Conservation (phyloP, 2,797 vertebrate genomes). For the Choloepus didactylus region DNA sequence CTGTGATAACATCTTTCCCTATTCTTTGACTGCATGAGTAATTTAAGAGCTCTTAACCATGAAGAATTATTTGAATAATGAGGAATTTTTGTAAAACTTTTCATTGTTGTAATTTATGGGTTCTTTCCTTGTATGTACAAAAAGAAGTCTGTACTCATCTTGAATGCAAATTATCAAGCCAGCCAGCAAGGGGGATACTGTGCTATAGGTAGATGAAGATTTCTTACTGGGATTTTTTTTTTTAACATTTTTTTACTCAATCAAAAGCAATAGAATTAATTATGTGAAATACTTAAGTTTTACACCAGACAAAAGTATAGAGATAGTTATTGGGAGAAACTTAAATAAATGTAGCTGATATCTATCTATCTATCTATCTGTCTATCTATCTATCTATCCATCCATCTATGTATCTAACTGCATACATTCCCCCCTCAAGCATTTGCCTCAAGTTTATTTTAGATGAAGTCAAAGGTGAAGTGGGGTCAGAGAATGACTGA, state of each 20-base stretch:
- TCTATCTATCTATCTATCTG: not conserved
- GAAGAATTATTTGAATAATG: not conserved
- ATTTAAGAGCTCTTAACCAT: not conserved
- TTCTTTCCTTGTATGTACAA: not conserved
- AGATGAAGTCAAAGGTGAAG: not conserved
- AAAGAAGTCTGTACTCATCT: not conserved
- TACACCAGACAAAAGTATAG: not conserved
- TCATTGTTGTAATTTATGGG: not conserved
- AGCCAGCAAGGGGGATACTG: not conserved
- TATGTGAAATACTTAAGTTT: slow-evolving; percentile 38
- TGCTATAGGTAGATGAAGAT: not conserved
- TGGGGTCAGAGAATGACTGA: not conserved
- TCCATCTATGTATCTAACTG: too few relatives aligned
- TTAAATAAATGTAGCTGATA: slow-evolving; percentile 12
- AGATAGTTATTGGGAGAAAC: not conserved
- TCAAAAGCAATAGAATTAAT: slow-evolving; percentile 31
- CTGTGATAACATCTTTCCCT: not conserved
- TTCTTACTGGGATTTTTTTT: not conserved
- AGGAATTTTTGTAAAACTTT: not conserved
- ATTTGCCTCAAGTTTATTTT: slow-evolving; percentile 12
- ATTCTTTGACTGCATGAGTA: not conserved
- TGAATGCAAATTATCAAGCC: not conserved
- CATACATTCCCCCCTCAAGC: too few relatives aligned
- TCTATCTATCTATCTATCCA: too few relatives aligned
- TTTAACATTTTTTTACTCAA: not conserved